Evolutionary conservation across 2,797 vertebrate species (phyloP), one percentile per base, ranked within the genome.

Genomic region (Betta splendens): DNA sequence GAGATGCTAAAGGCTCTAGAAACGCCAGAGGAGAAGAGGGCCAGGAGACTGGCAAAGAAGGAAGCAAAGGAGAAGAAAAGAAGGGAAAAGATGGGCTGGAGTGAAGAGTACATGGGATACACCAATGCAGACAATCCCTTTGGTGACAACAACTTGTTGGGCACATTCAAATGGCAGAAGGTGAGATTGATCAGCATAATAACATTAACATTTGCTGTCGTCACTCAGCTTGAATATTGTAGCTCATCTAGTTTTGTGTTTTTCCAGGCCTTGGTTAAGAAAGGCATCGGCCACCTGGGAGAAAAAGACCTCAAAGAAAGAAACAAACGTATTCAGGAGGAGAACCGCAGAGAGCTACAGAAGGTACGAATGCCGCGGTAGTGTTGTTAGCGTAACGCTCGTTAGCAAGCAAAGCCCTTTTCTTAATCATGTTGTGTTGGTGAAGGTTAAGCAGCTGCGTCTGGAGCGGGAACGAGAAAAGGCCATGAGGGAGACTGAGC

Each of bases 21-120:
- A 85, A 98, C 95, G 0, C 97, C 98, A 0, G 98, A 99, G 70
- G 97, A 99, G 85, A 99, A 99, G 64, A 88, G 98, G 18, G 94
- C 97, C 0, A 92, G 98, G n/a, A 90, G 98, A 8, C 75, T 99
- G 72, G 92, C 96, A 22, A 98, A 98, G 85, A 99, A 99, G 50
- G 98, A 99, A 50, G 91, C 97, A 35, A 99, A 99, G 61, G 97
- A 99, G 84, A 93, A 97, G 69, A 98, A 95, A 78, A 95, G 97
- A 78, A 89, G 97, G 7, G 96, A 99, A 84, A 99, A 98, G 88
- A 99, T 99, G 98, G 97, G 98, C 16, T 99, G 98, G 98, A 97
- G 98, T 2, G 97, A 99, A 75, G 98, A 99, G 72, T 99, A 99
- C 75, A 98, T 99, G 97, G 97, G 98, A 3, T 99, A 99, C 83